Evolutionary conservation across 2,113 vertebrate species (phyloP).

Genomic region (Petrocephalus zakoni): DNA sequence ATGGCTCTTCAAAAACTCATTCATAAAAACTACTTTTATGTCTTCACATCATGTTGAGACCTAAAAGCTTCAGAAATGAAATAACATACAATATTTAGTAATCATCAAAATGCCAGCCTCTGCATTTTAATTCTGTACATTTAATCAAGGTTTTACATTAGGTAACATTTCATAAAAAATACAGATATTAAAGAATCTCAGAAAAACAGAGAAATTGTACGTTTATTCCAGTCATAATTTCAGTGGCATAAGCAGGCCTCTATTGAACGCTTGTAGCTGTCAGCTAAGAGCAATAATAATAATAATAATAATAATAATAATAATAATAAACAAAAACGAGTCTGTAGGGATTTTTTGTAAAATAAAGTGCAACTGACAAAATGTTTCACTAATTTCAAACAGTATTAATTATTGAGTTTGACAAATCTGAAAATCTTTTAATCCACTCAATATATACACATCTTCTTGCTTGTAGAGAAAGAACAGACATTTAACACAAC

Average conservation of each 20-base stretch:
- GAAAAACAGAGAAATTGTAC: neutral
- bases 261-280: neutral
- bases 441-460: neutral
- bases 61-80: neutral
- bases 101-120: neutral
- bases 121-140: neutral
- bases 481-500: neutral
- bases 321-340: neutral
- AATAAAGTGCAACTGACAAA: slow-evolving; percentile 7
- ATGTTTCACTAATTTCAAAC: neutral
- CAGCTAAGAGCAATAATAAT: neutral
- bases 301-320: neutral
- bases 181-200: slow-evolving; percentile 8
- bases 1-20: neutral
- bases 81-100: neutral
- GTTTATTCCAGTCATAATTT: neutral
- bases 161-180: neutral
- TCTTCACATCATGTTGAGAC: neutral
- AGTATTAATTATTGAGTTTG: neutral
- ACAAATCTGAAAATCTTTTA: neutral
- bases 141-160: neutral
- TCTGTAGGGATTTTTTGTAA: neutral
- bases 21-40: neutral
- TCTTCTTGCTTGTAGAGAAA: neutral
- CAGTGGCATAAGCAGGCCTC: neutral